Conservation (phyloP, 1,140 invertebrate genomes). For the Wasmannia auropunctata region DNA sequence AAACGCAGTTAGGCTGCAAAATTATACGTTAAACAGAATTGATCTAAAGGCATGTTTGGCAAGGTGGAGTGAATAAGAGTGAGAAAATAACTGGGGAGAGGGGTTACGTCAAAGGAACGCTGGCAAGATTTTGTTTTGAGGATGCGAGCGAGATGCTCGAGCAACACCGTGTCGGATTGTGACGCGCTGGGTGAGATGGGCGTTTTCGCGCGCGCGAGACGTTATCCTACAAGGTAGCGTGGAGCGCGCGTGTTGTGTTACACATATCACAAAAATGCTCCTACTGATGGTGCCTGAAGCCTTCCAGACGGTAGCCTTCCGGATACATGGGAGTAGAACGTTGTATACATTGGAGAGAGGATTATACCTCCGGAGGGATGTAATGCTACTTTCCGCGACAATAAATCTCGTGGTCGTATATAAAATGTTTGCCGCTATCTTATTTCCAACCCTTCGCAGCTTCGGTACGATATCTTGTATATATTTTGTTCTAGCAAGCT, state of each 20-base stretch:
- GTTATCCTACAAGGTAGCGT: neutral
- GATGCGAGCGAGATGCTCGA: neutral
- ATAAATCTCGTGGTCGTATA: neutral
- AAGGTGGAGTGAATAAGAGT: neutral
- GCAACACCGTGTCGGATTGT: neutral
- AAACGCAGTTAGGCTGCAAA: neutral
- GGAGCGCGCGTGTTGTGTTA: neutral
- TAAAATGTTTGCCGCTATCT: neutral
- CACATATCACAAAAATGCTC: constrained; percentile 14
- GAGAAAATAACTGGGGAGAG: neutral
- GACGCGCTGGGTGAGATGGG: neutral
- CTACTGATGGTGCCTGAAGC: neutral
- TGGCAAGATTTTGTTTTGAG: neutral
- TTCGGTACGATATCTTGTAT: neutral
- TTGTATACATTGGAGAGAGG: neutral
- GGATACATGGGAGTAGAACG: neutral
- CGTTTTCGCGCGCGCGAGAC: neutral
- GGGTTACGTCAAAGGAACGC: no score
- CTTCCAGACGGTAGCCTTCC: neutral
- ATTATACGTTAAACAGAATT: neutral
- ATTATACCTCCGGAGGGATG: neutral
- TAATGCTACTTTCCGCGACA: neutral
- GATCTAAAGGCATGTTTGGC: neutral
- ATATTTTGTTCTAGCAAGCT: neutral
- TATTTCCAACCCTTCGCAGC: neutral